Conservation (phyloP, 1,140 invertebrate genomes). For the Drosophila varians region DNA sequence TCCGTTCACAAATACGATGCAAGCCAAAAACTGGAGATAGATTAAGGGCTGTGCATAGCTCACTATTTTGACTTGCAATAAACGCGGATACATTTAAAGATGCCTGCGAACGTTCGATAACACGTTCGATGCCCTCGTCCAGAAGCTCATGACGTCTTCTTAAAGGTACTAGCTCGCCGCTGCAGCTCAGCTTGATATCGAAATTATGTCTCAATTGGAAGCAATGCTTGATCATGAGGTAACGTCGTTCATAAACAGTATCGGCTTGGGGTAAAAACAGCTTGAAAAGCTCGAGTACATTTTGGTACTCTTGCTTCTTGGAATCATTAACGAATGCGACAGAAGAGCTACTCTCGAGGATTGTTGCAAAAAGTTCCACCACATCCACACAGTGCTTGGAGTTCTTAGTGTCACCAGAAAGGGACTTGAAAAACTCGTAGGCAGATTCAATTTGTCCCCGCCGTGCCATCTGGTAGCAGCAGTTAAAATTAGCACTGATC, state of each 20-base stretch:
- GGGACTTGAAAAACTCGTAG: slow-evolving; percentile 65
- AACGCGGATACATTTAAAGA: slow-evolving; percentile 61
- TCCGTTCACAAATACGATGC: slow-evolving; percentile 52
- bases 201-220: slow-evolving; percentile 59
- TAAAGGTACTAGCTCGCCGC: slow-evolving; percentile 46
- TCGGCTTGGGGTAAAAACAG: slow-evolving; percentile 55
- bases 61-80: slow-evolving; percentile 61
- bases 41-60: slow-evolving; percentile 54
- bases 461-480: slow-evolving; percentile 72
- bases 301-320: slow-evolving; percentile 48
- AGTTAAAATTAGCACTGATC: slow-evolving; percentile 66
- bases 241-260: slow-evolving; percentile 35
- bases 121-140: slow-evolving; percentile 61
- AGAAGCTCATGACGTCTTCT: slow-evolving; percentile 48
- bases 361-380: slow-evolving; percentile 53
- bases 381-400: slow-evolving; percentile 39
- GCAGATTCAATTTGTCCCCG: slow-evolving; percentile 71
- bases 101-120: slow-evolving; percentile 61
- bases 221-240: slow-evolving; percentile 59
- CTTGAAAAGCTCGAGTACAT: slow-evolving; percentile 68
- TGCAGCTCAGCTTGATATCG: slow-evolving; percentile 41
- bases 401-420: slow-evolving; percentile 39
- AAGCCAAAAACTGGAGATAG: slow-evolving; percentile 62
- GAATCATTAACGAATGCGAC: slow-evolving; percentile 21
- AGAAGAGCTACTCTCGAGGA: slow-evolving; percentile 47